Evolutionary conservation across 2,113 vertebrate species (phyloP).

Genomic region (Pygoscelis adeliae): DNA sequence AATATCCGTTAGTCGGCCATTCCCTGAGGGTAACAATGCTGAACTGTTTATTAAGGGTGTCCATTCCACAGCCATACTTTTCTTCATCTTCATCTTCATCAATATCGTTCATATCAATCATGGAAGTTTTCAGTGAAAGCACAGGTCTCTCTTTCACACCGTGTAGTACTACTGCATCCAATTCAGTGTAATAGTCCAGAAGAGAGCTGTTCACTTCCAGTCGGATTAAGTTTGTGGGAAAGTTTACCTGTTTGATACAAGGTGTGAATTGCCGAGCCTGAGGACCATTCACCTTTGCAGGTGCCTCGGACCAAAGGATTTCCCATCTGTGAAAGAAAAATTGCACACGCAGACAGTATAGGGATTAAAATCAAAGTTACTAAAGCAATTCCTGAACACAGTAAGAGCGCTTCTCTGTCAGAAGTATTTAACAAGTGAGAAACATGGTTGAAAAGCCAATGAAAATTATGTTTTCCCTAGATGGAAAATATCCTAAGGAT

Average conservation of each 20-base stretch:
- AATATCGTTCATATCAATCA: constrained; percentile 87
- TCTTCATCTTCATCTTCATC: constrained; percentile 91
- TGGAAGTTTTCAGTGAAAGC: constrained; percentile 86
- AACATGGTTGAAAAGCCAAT: neutral
- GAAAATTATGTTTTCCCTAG: neutral
- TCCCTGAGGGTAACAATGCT: constrained; percentile 78
- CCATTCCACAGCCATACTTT: constrained; percentile 78
- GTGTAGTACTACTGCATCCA: constrained; percentile 94
- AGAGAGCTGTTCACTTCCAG: constrained; percentile 95
- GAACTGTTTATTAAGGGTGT: constrained; percentile 79
- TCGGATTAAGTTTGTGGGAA: constrained; percentile 94
- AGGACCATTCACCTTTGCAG: constrained; percentile 85
- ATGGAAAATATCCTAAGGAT: neutral
- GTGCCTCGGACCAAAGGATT: constrained; percentile 92
- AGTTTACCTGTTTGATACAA: constrained; percentile 90
- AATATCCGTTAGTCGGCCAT: constrained; percentile 89
- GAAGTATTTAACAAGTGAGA: neutral
- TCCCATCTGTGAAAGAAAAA: constrained; percentile 86
- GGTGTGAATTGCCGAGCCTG: constrained; percentile 96
- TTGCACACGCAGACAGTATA: neutral
- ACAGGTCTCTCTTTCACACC: constrained; percentile 90
- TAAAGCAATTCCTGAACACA: neutral
- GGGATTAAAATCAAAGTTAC: neutral
- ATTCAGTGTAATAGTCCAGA: constrained; percentile 95
- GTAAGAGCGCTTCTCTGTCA: neutral